Base-by-base conservation (phyloP, 2,888 invertebrate genomes). In the Agrilus biguttatus region DNA sequence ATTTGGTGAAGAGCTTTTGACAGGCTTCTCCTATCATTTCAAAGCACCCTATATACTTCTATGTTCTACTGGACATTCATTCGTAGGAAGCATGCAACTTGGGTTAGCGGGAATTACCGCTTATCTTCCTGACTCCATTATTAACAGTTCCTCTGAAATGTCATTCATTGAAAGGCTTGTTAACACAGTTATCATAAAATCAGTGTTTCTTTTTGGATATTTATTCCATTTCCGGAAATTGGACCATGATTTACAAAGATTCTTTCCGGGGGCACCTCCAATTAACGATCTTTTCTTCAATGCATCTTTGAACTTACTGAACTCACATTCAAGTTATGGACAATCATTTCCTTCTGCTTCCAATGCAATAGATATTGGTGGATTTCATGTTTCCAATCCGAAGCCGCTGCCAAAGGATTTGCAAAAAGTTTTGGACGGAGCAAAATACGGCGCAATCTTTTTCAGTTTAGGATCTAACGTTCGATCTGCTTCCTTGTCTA, bases 1-100 rank as follows among this genome's bases (percentile, higher is more conserved):
- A 21, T 28, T 17, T 23, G 12, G 28, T 8, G 58, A 55, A 46
- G 60, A 64, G 42, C 60, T 59, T 8, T 52, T 56, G 19, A 49
- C 58, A 23, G 60, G 58, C 1, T 50, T 63, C 6, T 55, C 57
- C 3, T 57, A 62, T 47, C 51, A 57, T 40, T 56, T 57, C 39
- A 54, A 61, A 40, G 58, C 59, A 5, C 61, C 62, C 2, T 45
- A 60, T 5, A 55, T 66, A 28, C 44, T 56, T 1, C 52, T 64
- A 13, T 50, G 53, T 14, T 48, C 59, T 3, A 45, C 53, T 13
- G 57, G 55, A 6, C 51, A 51, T 12, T 51, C 49, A 17, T 47
- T 51, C 5, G 45, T 53, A 32, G 48, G 54, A 0, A 55, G 55
- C 36, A 51, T 50, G 23, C 40, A 55, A 6, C 46, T 55, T 5